These are phyloP conservation scores for Cerceris ruficornis DNA, from an alignment of 2,888 invertebrate species.

Conservation along the genomic window DNA sequence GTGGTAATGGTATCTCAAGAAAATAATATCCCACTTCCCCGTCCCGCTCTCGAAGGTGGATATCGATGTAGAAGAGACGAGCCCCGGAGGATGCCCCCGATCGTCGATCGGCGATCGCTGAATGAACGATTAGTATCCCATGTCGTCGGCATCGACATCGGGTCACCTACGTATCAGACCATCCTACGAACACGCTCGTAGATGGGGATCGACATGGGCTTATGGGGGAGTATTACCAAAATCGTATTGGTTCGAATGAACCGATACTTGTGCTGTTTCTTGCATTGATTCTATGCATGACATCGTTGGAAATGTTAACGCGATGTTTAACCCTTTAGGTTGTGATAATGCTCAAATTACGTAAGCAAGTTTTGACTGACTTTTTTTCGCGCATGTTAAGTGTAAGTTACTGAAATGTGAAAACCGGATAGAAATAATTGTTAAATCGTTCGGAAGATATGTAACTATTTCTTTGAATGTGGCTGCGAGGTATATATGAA, in stretches of 20 bases:
- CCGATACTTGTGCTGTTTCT: background rate
- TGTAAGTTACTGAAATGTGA: no score
- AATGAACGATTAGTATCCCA: conserved; percentile 80
- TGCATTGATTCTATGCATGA: no score
- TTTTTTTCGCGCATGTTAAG: no score
- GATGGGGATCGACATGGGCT: conserved; percentile 31
- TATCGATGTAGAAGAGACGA: conserved; percentile 37
- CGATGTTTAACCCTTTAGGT: no score
- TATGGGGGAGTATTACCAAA: background rate
- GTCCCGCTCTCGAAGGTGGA: conserved; percentile 38
- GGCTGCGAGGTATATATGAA: no score
- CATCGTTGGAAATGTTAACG: no score
- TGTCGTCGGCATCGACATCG: conserved; percentile 72
- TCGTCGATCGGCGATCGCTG: conserved; percentile 73
- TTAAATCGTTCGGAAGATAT: no score
- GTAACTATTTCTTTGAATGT: no score
- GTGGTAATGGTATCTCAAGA: conserved; percentile 78
- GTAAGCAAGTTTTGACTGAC: no score
- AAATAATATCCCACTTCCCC: conserved; percentile 67
- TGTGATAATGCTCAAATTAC: no score
- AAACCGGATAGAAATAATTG: no score
- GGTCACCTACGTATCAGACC: conserved; percentile 60
- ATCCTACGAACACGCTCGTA: conserved; percentile 38
- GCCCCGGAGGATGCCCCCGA: conserved; percentile 42
- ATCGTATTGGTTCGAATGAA: background rate